Conservation (phyloP, 2,888 invertebrate species). For the Pemphredon lugubris region DNA sequence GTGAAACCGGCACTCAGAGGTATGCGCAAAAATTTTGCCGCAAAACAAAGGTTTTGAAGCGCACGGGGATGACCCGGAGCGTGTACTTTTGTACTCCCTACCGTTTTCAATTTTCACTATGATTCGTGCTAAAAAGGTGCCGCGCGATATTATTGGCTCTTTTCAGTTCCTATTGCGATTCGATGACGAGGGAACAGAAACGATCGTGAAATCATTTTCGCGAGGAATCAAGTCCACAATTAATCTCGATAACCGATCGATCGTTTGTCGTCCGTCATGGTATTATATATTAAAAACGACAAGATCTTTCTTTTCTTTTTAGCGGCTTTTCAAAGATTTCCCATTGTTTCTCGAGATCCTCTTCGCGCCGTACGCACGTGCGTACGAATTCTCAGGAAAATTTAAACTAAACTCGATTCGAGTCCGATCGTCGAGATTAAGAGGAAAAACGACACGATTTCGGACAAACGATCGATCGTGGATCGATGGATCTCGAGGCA, state of each 20-base stretch:
- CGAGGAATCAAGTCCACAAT: neutral
- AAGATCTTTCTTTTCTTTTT: neutral
- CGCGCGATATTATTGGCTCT: slow-evolving; percentile 41
- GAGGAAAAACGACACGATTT: neutral
- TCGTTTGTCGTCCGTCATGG: neutral
- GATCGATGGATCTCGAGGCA: slow-evolving; percentile 21
- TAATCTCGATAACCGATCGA: neutral
- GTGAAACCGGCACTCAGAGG: slow-evolving; percentile 1
- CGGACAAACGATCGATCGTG: slow-evolving; percentile 9
- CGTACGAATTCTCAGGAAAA: no score
- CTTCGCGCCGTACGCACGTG: no score
- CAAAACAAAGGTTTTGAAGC: slow-evolving; percentile 8
- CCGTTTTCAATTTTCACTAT: slow-evolving; percentile 69
- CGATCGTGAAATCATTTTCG: slow-evolving; percentile 16
- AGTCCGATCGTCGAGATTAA: no score
- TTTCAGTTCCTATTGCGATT: slow-evolving; percentile 53
- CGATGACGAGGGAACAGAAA: slow-evolving; percentile 30
- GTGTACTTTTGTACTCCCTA: slow-evolving; percentile 67
- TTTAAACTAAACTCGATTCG: no score
- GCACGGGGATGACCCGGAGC: slow-evolving; percentile 3
- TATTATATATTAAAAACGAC: neutral
- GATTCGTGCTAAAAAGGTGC: slow-evolving; percentile 40
- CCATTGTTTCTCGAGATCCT: no score
- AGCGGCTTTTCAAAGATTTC: neutral
- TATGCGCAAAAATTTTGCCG: neutral